A percentile compares a stretch with the other conserved stretches of the same genome.
phyloP scores from a whole-genome alignment of 2,888 invertebrate genomes.

The Endomychus coccineus region DNA sequence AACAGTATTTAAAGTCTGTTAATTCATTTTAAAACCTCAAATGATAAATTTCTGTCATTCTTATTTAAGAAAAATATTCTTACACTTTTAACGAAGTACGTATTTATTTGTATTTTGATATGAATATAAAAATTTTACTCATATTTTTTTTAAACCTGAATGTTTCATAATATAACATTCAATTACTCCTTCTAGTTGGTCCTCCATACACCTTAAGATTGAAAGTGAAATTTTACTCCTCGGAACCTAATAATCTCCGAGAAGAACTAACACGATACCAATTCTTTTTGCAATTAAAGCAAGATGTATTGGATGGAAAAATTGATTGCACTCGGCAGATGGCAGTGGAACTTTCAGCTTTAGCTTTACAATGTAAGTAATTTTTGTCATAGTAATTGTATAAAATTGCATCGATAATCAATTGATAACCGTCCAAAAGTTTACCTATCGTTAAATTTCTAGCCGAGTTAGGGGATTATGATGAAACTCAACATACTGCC shows the following conservation, averaged over 20 bases:
- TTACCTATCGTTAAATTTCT: too few species aligned
- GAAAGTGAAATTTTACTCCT: constrained; percentile 97
- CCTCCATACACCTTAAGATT: constrained; percentile 94
- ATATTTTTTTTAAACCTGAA: too few species aligned
- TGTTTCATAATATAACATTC: too few species aligned
- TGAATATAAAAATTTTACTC: too few species aligned
- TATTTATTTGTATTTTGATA: too few species aligned
- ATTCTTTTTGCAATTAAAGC: constrained; percentile 95
- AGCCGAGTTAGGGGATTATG: constrained; percentile 98
- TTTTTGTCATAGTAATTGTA: not conserved
- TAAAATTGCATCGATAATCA: too few species aligned
- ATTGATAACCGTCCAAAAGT: too few species aligned
- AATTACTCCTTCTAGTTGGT: constrained; percentile 61
- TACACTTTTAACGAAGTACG: too few species aligned
- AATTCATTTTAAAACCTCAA: too few species aligned
- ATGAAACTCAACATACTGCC: constrained; percentile 85
- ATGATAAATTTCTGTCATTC: too few species aligned
- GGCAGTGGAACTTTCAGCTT: constrained; percentile 83
- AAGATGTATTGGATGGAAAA: constrained; percentile 86
- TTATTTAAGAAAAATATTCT: too few species aligned
- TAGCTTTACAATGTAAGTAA: constrained; percentile 83
- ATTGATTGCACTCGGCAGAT: constrained; percentile 83
- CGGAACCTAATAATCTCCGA: constrained; percentile 91
- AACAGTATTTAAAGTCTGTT: too few species aligned
- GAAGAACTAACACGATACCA: constrained; percentile 98